These are phyloP conservation scores for Ornithoptera alexandrae DNA, from an alignment of 2,888 invertebrate genomes.

Conservation along the genomic window DNA sequence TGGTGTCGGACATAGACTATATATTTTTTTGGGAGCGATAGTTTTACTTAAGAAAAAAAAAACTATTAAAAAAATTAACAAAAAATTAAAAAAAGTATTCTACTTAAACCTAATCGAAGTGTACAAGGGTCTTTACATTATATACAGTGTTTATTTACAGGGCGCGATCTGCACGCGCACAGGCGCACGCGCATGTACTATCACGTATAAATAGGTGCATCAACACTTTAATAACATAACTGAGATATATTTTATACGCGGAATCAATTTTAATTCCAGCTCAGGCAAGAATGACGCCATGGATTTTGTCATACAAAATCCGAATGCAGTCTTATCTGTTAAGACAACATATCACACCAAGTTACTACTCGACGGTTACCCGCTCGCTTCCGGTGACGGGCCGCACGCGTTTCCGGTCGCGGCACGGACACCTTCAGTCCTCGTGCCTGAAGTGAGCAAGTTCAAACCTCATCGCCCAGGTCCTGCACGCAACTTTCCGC, in stretches of 20 bases:
- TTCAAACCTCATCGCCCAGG: slow-evolving; percentile 84
- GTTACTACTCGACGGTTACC: slow-evolving; percentile 4
- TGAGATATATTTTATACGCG: neutral
- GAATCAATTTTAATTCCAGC: slow-evolving; percentile 11
- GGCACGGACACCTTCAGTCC: neutral
- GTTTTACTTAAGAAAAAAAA: slow-evolving; percentile 34
- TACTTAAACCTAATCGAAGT: slow-evolving; percentile 44
- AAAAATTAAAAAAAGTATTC: slow-evolving; percentile 50
- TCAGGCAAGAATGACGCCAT: slow-evolving; percentile 14
- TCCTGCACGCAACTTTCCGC: slow-evolving; percentile 93
- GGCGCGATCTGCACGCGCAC: slow-evolving; percentile 43
- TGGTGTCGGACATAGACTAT: slow-evolving; percentile 56
- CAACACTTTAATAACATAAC: neutral
- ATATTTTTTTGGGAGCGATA: slow-evolving; percentile 47
- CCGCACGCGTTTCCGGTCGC: neutral
- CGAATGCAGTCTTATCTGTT: slow-evolving; percentile 14
- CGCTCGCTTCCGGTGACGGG: neutral
- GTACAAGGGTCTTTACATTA: slow-evolving; percentile 50
- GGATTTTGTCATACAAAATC: slow-evolving; percentile 8
- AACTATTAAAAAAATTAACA: slow-evolving; percentile 47
- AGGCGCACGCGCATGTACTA: slow-evolving; percentile 32
- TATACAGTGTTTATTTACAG: slow-evolving; percentile 61
- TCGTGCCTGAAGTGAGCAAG: slow-evolving; percentile 8
- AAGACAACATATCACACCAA: slow-evolving; percentile 12
- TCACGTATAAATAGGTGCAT: slow-evolving; percentile 32